Evolutionary conservation across 2,888 invertebrate genomes (phyloP).

Genomic region (Leptinotarsa tumamoca): DNA sequence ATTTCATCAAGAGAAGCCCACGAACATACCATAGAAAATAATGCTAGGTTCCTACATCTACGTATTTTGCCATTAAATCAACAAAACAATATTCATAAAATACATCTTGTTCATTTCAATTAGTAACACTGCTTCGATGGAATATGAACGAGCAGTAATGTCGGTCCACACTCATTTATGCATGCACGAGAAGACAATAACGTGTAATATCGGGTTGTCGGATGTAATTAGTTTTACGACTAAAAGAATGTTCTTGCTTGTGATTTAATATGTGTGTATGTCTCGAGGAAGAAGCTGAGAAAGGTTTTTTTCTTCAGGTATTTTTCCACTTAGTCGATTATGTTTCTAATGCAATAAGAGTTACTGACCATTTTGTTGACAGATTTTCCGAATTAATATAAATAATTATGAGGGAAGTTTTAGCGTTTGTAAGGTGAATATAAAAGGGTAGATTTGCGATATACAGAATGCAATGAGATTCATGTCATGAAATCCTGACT

Average conservation of each 20-base stretch:
- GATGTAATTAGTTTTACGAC: constrained; percentile 24
- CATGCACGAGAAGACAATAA: constrained; percentile 18
- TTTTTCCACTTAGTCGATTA: too few relatives aligned
- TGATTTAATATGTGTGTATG: constrained; percentile 3
- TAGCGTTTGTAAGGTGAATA: too few relatives aligned
- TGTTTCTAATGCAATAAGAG: too few relatives aligned
- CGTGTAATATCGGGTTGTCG: constrained; percentile 20
- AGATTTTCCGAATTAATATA: too few relatives aligned
- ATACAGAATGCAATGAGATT: too few relatives aligned
- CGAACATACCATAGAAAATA: not conserved
- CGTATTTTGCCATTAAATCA: constrained; percentile 33
- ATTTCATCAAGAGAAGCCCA: not conserved
- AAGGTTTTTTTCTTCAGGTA: not conserved
- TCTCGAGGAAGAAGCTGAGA: not conserved
- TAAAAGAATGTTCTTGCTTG: not conserved
- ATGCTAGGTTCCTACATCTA: not conserved
- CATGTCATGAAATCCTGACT: too few relatives aligned
- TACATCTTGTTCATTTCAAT: constrained; percentile 40
- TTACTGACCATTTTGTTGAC: too few relatives aligned
- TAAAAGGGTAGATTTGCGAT: too few relatives aligned
- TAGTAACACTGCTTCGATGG: constrained; percentile 29
- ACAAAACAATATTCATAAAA: constrained; percentile 36
- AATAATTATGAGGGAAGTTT: too few relatives aligned
- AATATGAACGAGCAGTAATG: constrained; percentile 31
- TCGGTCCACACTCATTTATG: constrained; percentile 2